These are phyloP conservation scores for Augochlorella aurata DNA, from an alignment of 2,888 invertebrate species.

Conservation along the genomic window DNA sequence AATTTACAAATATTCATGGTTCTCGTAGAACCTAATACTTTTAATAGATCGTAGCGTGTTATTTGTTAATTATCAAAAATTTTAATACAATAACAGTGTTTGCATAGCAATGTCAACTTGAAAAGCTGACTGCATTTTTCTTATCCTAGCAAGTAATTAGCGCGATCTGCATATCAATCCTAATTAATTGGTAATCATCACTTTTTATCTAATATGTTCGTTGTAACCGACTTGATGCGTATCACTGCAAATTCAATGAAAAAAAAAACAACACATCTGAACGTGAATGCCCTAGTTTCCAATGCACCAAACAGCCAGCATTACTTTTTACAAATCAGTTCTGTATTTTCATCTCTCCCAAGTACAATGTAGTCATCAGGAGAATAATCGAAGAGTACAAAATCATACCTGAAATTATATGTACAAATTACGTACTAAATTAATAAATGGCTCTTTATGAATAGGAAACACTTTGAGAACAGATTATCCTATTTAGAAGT, in stretches of 20 bases:
- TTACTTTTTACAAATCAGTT: constrained; percentile 76
- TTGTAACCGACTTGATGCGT: constrained; percentile 49
- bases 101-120: constrained; percentile 19
- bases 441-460: neutral
- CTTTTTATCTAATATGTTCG: constrained; percentile 58
- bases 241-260: neutral
- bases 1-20: constrained; percentile 31
- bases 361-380: constrained; percentile 87
- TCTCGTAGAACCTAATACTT: constrained; percentile 43
- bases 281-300: constrained; percentile 11
- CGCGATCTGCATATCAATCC: constrained; percentile 15
- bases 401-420: constrained; percentile 87
- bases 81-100: constrained; percentile 41
- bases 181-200: constrained; percentile 31
- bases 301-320: neutral
- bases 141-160: constrained; percentile 21
- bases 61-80: constrained; percentile 60
- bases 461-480: neutral
- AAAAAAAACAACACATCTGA: constrained; percentile 32
- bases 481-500: neutral
- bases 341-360: constrained; percentile 78
- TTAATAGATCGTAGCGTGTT: constrained; percentile 40
- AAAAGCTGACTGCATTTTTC: constrained; percentile 6
- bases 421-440: neutral
- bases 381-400: constrained; percentile 93